Percentiles rank a stretch among this genome's conserved stretches.
These are phyloP conservation scores for Parnassius apollo DNA, from an alignment of 2,888 invertebrate species.

Conservation along the genomic window DNA sequence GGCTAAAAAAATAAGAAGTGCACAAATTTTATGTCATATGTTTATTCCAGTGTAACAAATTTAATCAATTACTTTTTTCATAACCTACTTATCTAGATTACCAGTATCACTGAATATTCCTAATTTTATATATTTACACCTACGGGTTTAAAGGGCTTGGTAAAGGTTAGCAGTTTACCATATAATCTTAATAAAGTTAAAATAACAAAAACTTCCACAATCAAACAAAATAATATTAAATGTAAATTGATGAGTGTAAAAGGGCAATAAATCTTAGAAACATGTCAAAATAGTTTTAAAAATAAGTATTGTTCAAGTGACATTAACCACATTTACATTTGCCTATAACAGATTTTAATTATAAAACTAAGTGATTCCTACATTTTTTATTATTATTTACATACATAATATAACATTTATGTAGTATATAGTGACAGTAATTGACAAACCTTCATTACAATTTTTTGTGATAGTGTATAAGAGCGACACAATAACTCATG, in stretches of 20 bases:
- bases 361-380: conserved; percentile 14
- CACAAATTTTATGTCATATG: conserved; percentile 42
- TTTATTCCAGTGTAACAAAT: conserved; percentile 81
- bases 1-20: conserved; percentile 34
- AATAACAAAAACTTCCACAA: too few relatives aligned
- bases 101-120: conserved; percentile 33
- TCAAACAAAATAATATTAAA: too few relatives aligned
- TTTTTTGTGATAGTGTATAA: conserved; percentile 1
- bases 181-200: too few relatives aligned
- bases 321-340: too few relatives aligned
- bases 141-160: conserved; percentile 28
- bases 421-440: conserved; percentile 11
- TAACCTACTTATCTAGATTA: conserved; percentile 51
- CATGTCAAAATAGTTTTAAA: too few relatives aligned
- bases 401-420: conserved; percentile 12
- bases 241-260: too few relatives aligned
- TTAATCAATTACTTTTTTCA: conserved; percentile 67
- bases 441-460: conserved; percentile 21
- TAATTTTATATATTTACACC: conserved; percentile 51
- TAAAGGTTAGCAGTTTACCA: not conserved
- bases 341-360: not conserved
- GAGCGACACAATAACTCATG: not conserved
- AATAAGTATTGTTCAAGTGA: too few relatives aligned
- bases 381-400: conserved; percentile 16
- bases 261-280: too few relatives aligned